Evolutionary conservation across 2,113 vertebrate genomes (phyloP), one percentile per base, ranked within the genome.

Genomic region (Spheniscus mendiculus): DNA sequence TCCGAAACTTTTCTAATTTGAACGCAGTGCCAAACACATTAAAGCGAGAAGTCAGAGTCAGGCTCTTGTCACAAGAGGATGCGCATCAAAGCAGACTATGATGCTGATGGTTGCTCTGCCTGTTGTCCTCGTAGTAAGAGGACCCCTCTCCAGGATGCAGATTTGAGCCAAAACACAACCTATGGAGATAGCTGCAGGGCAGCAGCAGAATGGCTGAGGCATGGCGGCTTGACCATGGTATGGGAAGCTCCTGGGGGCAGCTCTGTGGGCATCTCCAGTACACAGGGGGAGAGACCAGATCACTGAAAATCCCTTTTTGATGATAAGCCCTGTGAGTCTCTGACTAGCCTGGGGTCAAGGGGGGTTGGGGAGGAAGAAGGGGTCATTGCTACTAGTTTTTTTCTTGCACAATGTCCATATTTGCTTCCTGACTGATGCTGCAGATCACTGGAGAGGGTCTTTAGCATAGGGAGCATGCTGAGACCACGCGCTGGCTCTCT

Each of bases 361-460:
- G 19, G 5, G 4, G 13, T 52, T 56, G 0, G 27, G 40, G 13
- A 85, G 13, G 17, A 87, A 78, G 40, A 63, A 82, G 38, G 20
- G 13, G 27, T 45, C 8, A 0, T 65, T 5, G 1, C 10, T 19
- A 4, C 23, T 61, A 0, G 9, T 40, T 91, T 81, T 95, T 53
- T n/a, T 22, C 49, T 30, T 30, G 15, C 45, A 20, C 1, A 12
- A 42, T 87, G 81, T 27, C 83, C 73, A 53, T 91, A 52, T 89
- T 67, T 89, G 21, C 44, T 40, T 82, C 34, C 53, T 67, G 89
- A 61, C 27, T 87, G 94, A 53, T 89, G 66, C 25, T 29, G 74
- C 50, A 85, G 91, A 79, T 93, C 53, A 53, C 58, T 80, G 40
- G 71, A 90, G 61, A 93, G 44, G 87, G 63, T 94, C 66, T 94